Base-by-base conservation (phyloP, 2,888 invertebrate genomes). In the Tetragonula carbonaria region DNA sequence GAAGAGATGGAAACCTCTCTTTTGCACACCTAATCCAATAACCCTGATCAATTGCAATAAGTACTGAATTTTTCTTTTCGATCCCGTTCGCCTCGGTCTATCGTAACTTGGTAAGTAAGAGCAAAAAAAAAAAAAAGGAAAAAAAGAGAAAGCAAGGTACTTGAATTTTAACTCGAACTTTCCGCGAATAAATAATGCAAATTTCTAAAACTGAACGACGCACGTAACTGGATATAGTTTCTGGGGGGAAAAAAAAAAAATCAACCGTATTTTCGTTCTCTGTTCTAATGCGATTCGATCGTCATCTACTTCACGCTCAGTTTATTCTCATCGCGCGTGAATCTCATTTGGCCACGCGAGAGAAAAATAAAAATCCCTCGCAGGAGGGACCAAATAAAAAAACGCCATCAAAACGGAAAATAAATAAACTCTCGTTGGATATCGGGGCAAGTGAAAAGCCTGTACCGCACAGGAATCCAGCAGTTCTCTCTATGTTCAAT, bases 391-490 rank as follows among this genome's bases (percentile, higher is more conserved):
- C 45, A 8, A 8, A 6, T 6, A 28, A 28, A 53, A 70, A 70
- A 53, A 21, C 21, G 38, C 38, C 14, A 14, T 2, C 28, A 2
- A 45, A 45, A 4, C 50, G 28, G 21, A 18, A 74, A 78, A 78
- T 76, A 79, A 78, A 80, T 82, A 80, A 80, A 84, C 67, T 28
- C 57, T 28, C 57, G 38, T 74, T 53, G 74, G 45, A 75, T 53
- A 71, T 81, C 66, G 70, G 84, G 59, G 85, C 84, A 86, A 88
- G 87, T 89, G 90, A 83, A 88, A 88, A 86, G 77, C 76, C 78
- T 63, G 38, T 38, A 5, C 4, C 74, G 21, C n/a, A 68, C 18
- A 28, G 38, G 51, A 67, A 33, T 75, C 23, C 70, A 65, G 50
- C 63, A 65, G 76, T 74, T 78, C 74, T n/a, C 38, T n/a, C 38